Percentiles rank a stretch among this genome's conserved stretches.
Evolutionary conservation across 1,140 invertebrate genomes (phyloP).

Genomic region (Nylanderia fulva): DNA sequence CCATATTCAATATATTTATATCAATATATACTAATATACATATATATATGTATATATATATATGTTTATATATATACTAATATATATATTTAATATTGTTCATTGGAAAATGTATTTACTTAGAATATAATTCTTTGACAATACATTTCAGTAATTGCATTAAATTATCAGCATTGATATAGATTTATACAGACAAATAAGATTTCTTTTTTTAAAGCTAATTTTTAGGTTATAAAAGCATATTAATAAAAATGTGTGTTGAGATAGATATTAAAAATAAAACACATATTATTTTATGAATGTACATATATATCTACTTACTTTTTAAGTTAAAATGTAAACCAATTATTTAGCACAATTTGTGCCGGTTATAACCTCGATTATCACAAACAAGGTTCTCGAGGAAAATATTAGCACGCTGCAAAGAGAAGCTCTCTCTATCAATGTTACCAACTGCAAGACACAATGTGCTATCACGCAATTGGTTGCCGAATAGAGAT

Average conservation of each 20-base stretch:
- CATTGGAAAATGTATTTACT: neutral
- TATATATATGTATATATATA: too few relatives aligned
- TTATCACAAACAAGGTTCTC: too few relatives aligned
- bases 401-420: too few relatives aligned
- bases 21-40: neutral
- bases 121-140: neutral
- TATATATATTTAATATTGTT: neutral
- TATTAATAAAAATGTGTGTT: constrained; percentile 5
- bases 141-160: neutral
- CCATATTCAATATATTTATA: too few relatives aligned
- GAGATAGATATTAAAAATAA: neutral
- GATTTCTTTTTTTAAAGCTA: too few relatives aligned
- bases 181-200: neutral
- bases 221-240: neutral
- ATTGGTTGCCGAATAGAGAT: too few relatives aligned
- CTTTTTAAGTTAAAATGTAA: constrained; percentile 6
- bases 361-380: neutral
- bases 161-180: neutral
- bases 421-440: too few relatives aligned
- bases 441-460: constrained; percentile 1
- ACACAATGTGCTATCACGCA: too few relatives aligned
- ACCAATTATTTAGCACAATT: neutral
- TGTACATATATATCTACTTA: constrained; percentile 39
- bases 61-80: neutral
- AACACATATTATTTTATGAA: neutral